Conservation (phyloP, 2,113 vertebrate genomes). For the Eulacestoma nigropectus region DNA sequence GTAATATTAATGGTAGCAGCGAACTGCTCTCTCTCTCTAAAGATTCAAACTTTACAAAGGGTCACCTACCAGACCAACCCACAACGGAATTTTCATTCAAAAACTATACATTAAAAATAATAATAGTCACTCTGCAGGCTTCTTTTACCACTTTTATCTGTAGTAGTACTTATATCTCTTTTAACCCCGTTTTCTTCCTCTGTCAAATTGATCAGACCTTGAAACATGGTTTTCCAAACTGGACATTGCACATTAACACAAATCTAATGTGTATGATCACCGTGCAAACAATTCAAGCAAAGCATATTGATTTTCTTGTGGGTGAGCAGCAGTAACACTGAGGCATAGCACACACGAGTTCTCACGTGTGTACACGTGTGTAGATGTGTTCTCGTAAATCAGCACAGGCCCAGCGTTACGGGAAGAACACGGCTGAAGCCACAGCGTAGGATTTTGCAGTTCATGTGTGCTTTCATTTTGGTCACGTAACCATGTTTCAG, state of each 20-base stretch:
- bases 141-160: not conserved
- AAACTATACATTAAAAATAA: not conserved
- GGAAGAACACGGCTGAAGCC: slow-evolving; percentile 36
- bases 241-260: slow-evolving; percentile 25
- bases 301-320: not conserved
- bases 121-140: not conserved
- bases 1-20: not conserved
- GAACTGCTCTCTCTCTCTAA: not conserved
- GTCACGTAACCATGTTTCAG: slow-evolving; percentile 11
- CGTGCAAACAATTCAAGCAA: slow-evolving; percentile 40
- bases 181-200: not conserved
- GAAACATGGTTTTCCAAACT: slow-evolving; percentile 31
- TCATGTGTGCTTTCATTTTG: slow-evolving; percentile 26
- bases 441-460: slow-evolving; percentile 29
- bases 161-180: not conserved
- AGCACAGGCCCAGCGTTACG: not conserved
- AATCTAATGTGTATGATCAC: not conserved
- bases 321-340: not conserved
- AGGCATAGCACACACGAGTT: not conserved
- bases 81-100: not conserved
- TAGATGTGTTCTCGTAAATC: slow-evolving; percentile 63
- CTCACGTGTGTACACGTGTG: not conserved
- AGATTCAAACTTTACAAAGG: not conserved
- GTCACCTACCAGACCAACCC: not conserved
- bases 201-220: slow-evolving; percentile 11